Evolutionary conservation across 2,113 vertebrate species (phyloP).

Genomic region (Aegotheles bennettii): DNA sequence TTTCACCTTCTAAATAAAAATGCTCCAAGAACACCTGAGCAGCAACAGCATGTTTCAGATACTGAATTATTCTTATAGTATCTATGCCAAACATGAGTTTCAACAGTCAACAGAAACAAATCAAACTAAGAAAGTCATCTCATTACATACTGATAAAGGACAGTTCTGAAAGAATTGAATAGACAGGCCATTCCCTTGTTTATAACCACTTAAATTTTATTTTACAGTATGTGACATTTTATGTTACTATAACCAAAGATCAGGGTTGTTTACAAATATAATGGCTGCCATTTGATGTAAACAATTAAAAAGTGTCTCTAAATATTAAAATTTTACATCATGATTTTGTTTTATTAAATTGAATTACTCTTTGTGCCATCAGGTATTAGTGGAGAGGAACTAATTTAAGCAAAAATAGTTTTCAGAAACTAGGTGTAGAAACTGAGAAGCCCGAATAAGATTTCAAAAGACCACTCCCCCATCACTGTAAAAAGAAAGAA

Average conservation of each 20-base stretch:
- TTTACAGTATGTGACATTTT: slow-evolving; percentile 75
- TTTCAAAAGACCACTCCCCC: slow-evolving; percentile 45
- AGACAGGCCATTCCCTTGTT: slow-evolving; percentile 6
- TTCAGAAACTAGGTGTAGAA: slow-evolving; percentile 69
- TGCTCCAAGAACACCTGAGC: neutral
- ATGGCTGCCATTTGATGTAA: slow-evolving; percentile 72
- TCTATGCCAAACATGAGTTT: neutral
- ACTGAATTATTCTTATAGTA: neutral
- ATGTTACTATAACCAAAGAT: slow-evolving; percentile 72
- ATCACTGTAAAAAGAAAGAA: slow-evolving; percentile 67
- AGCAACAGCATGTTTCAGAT: neutral
- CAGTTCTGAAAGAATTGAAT: neutral
- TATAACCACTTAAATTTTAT: slow-evolving; percentile 77
- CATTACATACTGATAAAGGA: neutral
- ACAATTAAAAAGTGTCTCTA: slow-evolving; percentile 75
- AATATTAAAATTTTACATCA: slow-evolving; percentile 78
- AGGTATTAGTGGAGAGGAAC: slow-evolving; percentile 58
- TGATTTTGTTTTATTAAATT: slow-evolving; percentile 68
- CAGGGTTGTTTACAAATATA: slow-evolving; percentile 75
- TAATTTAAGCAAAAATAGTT: slow-evolving; percentile 75
- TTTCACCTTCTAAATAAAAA: neutral
- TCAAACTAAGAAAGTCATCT: neutral
- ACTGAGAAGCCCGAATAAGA: slow-evolving; percentile 47
- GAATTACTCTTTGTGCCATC: slow-evolving; percentile 63
- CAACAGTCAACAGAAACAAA: neutral